Percentiles rank a stretch among this genome's conserved stretches.
These are phyloP conservation scores for Syngnathus scovelli DNA, from an alignment of 2,113 vertebrate genomes.

Conservation along the genomic window DNA sequence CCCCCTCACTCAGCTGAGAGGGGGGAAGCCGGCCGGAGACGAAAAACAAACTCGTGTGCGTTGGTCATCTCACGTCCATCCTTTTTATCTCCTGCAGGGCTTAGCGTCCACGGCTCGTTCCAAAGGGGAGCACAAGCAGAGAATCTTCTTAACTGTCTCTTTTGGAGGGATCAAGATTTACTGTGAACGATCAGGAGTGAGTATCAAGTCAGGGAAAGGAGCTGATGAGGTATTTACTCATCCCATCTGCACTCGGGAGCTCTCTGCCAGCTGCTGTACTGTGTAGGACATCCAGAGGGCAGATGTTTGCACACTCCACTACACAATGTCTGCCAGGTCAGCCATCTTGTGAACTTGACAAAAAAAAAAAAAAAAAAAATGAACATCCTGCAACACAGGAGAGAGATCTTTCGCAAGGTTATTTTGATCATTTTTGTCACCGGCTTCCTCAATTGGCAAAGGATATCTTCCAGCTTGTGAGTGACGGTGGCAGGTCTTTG, in stretches of 20 bases:
- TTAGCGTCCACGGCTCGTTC: constrained; percentile 91
- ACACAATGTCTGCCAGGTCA: constrained; percentile 30
- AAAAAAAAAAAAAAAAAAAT: not conserved
- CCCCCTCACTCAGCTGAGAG: constrained; percentile 42
- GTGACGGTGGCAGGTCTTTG: constrained; percentile 24
- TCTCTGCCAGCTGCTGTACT: constrained; percentile 39
- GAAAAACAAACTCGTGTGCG: constrained; percentile 21
- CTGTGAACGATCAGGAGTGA: constrained; percentile 97
- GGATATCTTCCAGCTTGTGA: constrained; percentile 17
- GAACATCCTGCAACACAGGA: not conserved
- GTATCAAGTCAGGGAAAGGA: constrained; percentile 54
- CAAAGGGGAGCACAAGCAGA: constrained; percentile 97
- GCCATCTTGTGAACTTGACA: constrained; percentile 47
- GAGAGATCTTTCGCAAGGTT: constrained; percentile 9
- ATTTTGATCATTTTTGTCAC: not conserved
- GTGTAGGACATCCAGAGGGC: constrained; percentile 48
- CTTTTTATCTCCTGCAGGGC: constrained; percentile 74
- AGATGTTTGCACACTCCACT: constrained; percentile 32
- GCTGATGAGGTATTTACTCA: not conserved
- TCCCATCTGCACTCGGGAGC: constrained; percentile 10
- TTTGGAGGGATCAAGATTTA: constrained; percentile 99
- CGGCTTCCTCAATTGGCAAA: not conserved
- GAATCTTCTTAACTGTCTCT: constrained; percentile 94
- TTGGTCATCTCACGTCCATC: constrained; percentile 46
- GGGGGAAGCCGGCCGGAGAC: not conserved